These are phyloP conservation scores for Gymnarchus niloticus DNA, from an alignment of 2,113 vertebrate species.

Conservation along the genomic window DNA sequence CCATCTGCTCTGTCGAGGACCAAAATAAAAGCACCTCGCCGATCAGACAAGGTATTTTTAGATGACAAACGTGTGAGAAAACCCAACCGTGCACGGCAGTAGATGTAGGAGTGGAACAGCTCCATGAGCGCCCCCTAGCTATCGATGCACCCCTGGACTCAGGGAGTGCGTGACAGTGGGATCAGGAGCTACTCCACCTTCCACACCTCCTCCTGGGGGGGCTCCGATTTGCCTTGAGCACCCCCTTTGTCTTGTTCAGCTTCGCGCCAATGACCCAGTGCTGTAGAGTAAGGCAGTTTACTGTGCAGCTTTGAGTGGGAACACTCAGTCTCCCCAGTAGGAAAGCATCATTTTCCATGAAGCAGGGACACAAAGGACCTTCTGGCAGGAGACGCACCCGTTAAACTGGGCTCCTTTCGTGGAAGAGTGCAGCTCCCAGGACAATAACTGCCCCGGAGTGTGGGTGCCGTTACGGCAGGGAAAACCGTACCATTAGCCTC, in stretches of 20 bases:
- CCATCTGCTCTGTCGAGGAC: neutral
- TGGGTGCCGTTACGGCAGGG: too few species aligned
- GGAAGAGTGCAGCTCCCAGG: neutral
- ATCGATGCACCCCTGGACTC: neutral
- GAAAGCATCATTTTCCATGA: neutral
- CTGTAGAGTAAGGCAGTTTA: neutral
- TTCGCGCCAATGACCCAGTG: neutral
- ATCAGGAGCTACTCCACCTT: neutral
- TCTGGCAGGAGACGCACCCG: neutral
- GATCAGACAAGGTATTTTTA: neutral
- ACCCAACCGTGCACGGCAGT: neutral
- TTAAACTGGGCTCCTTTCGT: neutral
- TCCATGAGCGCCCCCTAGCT: neutral
- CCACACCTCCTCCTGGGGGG: neutral
- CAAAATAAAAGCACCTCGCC: neutral
- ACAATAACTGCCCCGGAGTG: neutral
- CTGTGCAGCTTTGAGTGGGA: too few species aligned
- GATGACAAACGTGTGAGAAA: too few species aligned
- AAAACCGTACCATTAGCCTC: conserved; percentile 37
- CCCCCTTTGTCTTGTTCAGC: neutral
- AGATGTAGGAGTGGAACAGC: neutral
- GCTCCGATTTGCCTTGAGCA: neutral
- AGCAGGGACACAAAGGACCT: neutral
- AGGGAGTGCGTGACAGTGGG: neutral
- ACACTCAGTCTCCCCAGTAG: too few species aligned